phyloP scores from a whole-genome alignment of 2,113 vertebrate genomes.

The Ceuthmochares aereus region DNA sequence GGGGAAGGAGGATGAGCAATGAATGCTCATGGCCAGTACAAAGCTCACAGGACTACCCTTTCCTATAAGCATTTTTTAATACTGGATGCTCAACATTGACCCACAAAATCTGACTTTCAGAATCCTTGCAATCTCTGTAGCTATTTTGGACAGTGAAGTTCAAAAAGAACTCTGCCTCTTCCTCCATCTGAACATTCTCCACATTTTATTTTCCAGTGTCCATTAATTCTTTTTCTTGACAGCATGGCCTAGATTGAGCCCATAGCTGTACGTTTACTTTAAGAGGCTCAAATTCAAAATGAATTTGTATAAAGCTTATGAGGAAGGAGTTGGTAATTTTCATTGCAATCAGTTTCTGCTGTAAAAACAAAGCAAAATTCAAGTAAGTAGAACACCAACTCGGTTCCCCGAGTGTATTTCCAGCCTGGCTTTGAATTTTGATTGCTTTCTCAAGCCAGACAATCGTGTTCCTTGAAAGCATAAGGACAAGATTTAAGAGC shows the following conservation, averaged over 20 bases:
- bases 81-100: not conserved
- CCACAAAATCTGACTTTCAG: not conserved
- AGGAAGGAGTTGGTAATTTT: not conserved
- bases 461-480: not conserved
- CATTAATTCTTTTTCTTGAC: not conserved
- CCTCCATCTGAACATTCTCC: not conserved
- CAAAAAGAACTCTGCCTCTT: not conserved
- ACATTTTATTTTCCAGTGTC: not conserved
- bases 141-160: not conserved
- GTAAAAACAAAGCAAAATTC: not conserved
- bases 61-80: not conserved
- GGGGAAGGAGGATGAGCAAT: not conserved
- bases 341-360: not conserved
- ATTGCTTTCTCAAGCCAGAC: conserved; percentile 35
- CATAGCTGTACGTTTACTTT: not conserved
- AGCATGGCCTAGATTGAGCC: not conserved
- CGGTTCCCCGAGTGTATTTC: not conserved
- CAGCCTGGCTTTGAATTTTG: not conserved
- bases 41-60: not conserved
- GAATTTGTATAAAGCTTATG: not conserved
- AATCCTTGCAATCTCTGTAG: not conserved
- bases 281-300: not conserved
- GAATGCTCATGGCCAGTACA: not conserved
- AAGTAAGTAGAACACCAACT: not conserved
- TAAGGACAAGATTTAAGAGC: not conserved